phyloP scores from a whole-genome alignment of 2,797 vertebrate species.

The Cuculus canorus region DNA sequence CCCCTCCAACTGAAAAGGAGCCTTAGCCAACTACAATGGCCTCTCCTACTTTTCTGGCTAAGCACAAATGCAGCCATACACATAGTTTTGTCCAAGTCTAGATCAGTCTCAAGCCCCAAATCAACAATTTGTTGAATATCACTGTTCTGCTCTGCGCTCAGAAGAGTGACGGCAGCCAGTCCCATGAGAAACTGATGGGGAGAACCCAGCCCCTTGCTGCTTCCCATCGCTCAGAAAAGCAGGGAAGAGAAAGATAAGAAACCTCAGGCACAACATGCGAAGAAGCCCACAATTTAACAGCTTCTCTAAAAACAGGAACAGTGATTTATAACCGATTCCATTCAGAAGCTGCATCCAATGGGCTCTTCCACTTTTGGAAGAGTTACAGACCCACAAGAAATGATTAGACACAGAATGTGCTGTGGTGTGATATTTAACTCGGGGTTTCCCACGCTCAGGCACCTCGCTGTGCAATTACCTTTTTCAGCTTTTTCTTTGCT shows the following conservation, averaged over 20 bases:
- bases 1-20: not conserved
- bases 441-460: not conserved
- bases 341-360: not conserved
- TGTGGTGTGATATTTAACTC: not conserved
- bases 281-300: not conserved
- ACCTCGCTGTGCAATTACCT: constrained; percentile 58
- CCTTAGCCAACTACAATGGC: not conserved
- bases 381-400: not conserved
- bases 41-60: not conserved
- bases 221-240: not conserved
- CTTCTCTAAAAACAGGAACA: not conserved
- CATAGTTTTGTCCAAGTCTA: not conserved
- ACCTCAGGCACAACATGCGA: not conserved
- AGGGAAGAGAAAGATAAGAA: not conserved
- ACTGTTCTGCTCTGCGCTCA: not conserved
- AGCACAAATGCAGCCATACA: not conserved
- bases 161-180: not conserved
- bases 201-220: not conserved
- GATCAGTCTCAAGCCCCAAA: not conserved
- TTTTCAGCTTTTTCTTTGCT: constrained; percentile 81
- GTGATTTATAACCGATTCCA: not conserved
- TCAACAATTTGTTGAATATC: not conserved
- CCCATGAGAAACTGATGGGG: not conserved
- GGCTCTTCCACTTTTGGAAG: not conserved
- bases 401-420: not conserved